A percentile compares a stretch with the other conserved stretches of the same genome.
These are phyloP conservation scores for Hirtodrosophila trivittata DNA, from an alignment of 2,888 invertebrate genomes.

Conservation along the genomic window DNA sequence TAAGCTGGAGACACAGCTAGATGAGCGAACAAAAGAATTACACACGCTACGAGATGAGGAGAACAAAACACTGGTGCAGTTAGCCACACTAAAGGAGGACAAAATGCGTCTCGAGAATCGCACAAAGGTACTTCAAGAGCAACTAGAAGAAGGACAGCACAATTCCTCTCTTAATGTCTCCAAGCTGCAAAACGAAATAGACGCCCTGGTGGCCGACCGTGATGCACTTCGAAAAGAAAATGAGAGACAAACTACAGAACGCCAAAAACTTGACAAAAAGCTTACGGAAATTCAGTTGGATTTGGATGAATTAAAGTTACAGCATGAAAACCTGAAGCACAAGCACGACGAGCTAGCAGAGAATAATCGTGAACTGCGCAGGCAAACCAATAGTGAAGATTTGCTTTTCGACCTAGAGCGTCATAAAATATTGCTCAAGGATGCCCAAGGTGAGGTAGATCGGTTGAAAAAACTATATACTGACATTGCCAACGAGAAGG, in stretches of 20 bases:
- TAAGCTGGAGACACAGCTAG: constrained; percentile 82
- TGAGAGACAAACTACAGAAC: constrained; percentile 66
- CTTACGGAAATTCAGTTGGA: constrained; percentile 85
- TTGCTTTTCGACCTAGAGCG: constrained; percentile 86
- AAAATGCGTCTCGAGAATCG: constrained; percentile 79
- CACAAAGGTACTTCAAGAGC: constrained; percentile 77
- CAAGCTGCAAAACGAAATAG: constrained; percentile 55
- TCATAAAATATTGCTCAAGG: constrained; percentile 85
- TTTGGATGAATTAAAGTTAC: constrained; percentile 80
- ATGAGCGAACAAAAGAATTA: constrained; percentile 74
- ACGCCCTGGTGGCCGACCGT: constrained; percentile 83
- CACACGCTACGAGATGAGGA: constrained; percentile 79
- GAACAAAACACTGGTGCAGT: constrained; percentile 80
- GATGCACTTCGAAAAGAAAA: constrained; percentile 67
- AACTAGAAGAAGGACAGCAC: constrained; percentile 77
- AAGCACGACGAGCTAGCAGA: constrained; percentile 71
- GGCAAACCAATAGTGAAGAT: no score
- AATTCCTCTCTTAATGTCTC: constrained; percentile 40
- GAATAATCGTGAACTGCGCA: constrained; percentile 73
- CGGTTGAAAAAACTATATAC: constrained; percentile 86
- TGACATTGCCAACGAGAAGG: constrained; percentile 87
- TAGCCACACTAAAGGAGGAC: constrained; percentile 80
- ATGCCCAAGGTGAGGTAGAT: constrained; percentile 85
- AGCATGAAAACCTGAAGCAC: constrained; percentile 73
- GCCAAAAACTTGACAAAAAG: constrained; percentile 84